phyloP scores from a whole-genome alignment of 2,113 vertebrate species.

The Crocuta crocuta region DNA sequence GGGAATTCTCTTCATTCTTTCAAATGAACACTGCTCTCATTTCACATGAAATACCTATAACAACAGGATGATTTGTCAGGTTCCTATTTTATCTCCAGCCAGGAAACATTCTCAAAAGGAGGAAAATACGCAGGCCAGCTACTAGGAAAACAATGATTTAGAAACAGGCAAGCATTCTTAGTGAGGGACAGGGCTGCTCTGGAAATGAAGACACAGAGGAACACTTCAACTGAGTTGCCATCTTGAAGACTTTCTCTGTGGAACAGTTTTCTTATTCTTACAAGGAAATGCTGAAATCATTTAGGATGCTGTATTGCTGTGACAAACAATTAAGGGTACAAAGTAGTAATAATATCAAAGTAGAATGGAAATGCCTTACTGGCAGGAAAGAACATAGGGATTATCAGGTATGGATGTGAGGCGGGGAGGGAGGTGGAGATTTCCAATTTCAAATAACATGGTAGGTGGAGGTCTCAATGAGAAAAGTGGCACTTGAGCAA shows the following conservation, averaged over 20 bases:
- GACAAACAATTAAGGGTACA: neutral
- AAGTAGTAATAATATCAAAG: neutral
- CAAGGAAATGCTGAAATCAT: neutral
- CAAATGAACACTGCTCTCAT: neutral
- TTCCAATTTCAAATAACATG: neutral
- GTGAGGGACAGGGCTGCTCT: neutral
- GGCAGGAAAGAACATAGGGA: neutral
- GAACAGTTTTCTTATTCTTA: neutral
- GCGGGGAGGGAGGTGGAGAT: too few relatives aligned
- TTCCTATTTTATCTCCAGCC: constrained; percentile 37
- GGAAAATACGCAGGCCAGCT: neutral
- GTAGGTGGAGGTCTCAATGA: neutral
- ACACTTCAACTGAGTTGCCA: neutral
- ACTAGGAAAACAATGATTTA: constrained; percentile 14
- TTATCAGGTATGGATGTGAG: neutral
- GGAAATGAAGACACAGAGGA: neutral
- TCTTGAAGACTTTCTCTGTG: neutral
- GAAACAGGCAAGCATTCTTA: neutral
- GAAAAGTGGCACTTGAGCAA: neutral
- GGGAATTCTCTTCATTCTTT: neutral
- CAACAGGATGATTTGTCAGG: constrained; percentile 16
- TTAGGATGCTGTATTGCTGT: neutral
- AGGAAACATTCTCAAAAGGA: constrained; percentile 42
- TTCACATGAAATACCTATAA: constrained; percentile 8
- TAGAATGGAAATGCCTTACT: neutral